phyloP scores from a whole-genome alignment of 2,113 vertebrate genomes.

The Atrichornis clamosus region DNA sequence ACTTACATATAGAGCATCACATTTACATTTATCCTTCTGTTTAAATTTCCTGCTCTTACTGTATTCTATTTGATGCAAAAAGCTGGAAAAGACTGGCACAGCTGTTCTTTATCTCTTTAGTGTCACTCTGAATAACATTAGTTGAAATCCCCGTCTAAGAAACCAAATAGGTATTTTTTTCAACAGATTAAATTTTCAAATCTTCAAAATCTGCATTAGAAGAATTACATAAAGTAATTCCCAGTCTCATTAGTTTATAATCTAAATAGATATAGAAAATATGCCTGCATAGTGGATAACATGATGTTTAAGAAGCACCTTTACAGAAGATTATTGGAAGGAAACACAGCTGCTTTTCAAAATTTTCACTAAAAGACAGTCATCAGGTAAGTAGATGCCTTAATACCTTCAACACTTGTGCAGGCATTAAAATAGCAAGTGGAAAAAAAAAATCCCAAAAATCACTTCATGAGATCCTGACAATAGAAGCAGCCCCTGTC shows the following conservation, averaged over 20 bases:
- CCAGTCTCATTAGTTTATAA: background rate
- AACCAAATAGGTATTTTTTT: background rate
- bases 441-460: background rate
- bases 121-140: background rate
- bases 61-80: background rate
- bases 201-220: background rate
- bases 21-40: background rate
- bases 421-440: background rate
- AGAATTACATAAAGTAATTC: background rate
- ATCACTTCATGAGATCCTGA: background rate
- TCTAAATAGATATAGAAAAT: background rate
- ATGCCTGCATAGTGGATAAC: background rate
- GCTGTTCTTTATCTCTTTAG: background rate
- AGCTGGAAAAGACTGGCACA: background rate
- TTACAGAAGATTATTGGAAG: background rate
- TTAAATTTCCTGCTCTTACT: background rate
- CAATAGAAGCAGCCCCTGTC: background rate
- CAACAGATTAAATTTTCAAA: background rate
- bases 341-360: background rate
- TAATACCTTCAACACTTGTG: background rate
- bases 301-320: background rate
- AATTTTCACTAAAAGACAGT: background rate
- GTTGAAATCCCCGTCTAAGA: background rate
- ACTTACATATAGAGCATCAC: background rate
- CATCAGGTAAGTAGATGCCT: background rate